phyloP scores from a whole-genome alignment of 2,113 vertebrate species.

The Riparia riparia region DNA sequence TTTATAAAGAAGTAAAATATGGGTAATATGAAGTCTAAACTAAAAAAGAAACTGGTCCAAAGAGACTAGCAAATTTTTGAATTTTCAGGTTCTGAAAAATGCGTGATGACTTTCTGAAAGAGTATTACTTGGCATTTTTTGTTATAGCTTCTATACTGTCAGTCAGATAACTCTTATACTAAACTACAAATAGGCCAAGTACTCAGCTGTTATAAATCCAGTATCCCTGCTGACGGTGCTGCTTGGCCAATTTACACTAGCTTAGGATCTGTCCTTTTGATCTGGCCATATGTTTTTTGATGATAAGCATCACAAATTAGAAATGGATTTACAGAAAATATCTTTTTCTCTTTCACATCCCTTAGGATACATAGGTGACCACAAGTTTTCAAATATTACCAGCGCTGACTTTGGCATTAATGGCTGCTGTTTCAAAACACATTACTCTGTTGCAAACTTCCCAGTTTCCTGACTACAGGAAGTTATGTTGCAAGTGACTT shows the following conservation, averaged over 20 bases:
- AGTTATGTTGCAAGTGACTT: not conserved
- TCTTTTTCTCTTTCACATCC: not conserved
- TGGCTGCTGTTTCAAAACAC: not conserved
- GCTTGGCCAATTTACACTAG: not conserved
- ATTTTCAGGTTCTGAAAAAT: not conserved
- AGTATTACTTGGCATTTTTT: not conserved
- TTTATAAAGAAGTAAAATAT: not conserved
- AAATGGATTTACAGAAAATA: conserved; percentile 5
- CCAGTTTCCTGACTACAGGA: not conserved
- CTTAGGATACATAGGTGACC: not conserved
- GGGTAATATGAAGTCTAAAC: not conserved
- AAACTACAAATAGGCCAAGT: not conserved
- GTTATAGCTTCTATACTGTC: not conserved
- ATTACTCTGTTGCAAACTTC: not conserved
- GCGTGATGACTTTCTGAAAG: not conserved
- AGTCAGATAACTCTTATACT: not conserved
- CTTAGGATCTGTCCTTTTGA: not conserved
- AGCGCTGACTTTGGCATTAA: not conserved
- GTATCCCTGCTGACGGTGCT: not conserved
- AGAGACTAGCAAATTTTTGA: not conserved
- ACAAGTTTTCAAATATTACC: not conserved
- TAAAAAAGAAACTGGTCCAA: not conserved
- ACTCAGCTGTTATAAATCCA: not conserved
- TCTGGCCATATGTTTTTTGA: not conserved
- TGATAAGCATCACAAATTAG: conserved; percentile 43